Percentiles rank a stretch among this genome's conserved stretches.
phyloP scores from a whole-genome alignment of 2,888 invertebrate species.

The Shargacucullia verbasci region DNA sequence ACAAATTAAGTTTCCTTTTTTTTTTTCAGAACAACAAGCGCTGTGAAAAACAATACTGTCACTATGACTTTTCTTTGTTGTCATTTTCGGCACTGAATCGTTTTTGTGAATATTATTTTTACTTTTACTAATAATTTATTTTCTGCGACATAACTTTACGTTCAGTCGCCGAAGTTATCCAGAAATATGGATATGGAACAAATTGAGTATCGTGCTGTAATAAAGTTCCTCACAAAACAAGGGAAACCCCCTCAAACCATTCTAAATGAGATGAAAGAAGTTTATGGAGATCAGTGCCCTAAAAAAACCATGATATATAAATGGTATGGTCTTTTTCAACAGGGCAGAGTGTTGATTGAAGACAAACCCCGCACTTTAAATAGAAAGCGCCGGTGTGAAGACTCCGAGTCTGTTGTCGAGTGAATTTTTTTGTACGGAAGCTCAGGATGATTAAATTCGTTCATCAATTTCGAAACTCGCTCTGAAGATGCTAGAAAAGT shows the following conservation, averaged over 20 bases:
- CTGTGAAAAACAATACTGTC: no score
- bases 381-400: conserved; percentile 12
- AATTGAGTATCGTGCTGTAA: conserved; percentile 46
- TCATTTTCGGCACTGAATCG: no score
- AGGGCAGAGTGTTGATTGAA: conserved; percentile 55
- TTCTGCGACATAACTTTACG: no score
- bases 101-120: no score
- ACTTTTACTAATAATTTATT: no score
- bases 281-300: conserved; percentile 49
- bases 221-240: conserved; percentile 55
- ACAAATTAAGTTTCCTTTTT: no score
- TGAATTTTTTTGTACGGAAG: background rate
- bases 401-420: background rate
- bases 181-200: conserved; percentile 39
- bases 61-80: no score
- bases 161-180: no score
- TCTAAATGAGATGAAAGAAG: conserved; percentile 42
- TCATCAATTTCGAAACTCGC: background rate
- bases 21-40: no score
- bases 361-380: conserved; percentile 38
- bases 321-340: conserved; percentile 54
- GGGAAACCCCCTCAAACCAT: conserved; percentile 45
- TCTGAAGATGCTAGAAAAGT: background rate
- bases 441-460: background rate
- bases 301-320: conserved; percentile 54